phyloP scores from a whole-genome alignment of 2,888 invertebrate species.

The Axea sp. region DNA sequence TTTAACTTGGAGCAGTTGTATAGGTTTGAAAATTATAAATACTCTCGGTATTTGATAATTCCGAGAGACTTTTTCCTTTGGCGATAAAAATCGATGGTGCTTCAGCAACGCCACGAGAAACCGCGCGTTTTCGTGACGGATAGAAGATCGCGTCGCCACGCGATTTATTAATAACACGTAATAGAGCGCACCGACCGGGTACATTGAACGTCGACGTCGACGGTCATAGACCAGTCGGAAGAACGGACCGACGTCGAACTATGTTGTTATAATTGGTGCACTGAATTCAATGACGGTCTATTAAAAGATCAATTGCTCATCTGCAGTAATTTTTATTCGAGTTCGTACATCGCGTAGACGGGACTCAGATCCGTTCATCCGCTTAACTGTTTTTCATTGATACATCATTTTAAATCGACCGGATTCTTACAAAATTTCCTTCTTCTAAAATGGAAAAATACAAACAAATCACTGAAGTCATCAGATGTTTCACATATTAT shows the following conservation, averaged over 20 bases:
- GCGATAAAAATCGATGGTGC: constrained; percentile 50
- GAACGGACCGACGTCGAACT: constrained; percentile 45
- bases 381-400: constrained; percentile 38
- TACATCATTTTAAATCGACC: constrained; percentile 12
- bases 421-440: not conserved
- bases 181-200: constrained; percentile 50
- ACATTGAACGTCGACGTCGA: constrained; percentile 56
- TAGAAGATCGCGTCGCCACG: constrained; percentile 58
- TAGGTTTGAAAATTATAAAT: too few species aligned
- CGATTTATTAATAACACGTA: constrained; percentile 62
- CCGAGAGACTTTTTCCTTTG: constrained; percentile 54
- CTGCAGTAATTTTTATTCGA: constrained; percentile 53
- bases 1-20: too few species aligned
- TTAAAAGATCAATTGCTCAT: constrained; percentile 64
- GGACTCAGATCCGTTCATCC: constrained; percentile 17
- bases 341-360: constrained; percentile 36
- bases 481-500: too few species aligned
- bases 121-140: constrained; percentile 56
- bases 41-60: constrained; percentile 7
- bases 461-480: too few species aligned
- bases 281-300: constrained; percentile 61
- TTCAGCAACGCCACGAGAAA: constrained; percentile 6
- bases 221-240: constrained; percentile 59
- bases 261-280: constrained; percentile 58
- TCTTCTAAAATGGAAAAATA: constrained; percentile 3